Percentiles rank a stretch among this genome's conserved stretches.
Conservation (phyloP, 2,888 invertebrate genomes). For the Pilophorus perplexus region DNA sequence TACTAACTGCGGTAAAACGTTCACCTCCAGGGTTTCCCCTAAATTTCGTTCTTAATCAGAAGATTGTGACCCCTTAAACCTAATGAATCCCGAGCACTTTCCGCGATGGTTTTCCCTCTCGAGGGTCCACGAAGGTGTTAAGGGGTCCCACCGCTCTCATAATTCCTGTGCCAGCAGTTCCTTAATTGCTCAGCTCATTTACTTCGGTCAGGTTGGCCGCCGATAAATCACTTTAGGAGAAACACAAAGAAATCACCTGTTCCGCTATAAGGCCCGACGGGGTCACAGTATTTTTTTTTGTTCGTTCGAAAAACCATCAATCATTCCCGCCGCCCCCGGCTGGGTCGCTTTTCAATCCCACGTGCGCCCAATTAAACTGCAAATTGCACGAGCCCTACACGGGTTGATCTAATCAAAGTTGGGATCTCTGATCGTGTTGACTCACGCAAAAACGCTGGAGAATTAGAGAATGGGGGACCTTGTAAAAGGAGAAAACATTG, state of each 20-base stretch:
- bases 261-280: slow-evolving; percentile 1
- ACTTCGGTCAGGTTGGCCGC: neutral
- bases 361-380: no score
- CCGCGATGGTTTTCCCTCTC: neutral
- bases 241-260: slow-evolving; percentile 17
- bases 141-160: slow-evolving; percentile 15
- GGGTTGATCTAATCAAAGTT: no score
- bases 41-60: neutral
- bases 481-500: no score
- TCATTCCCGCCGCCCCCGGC: neutral
- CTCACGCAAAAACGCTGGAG: no score
- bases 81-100: neutral
- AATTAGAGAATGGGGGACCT: no score
- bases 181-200: slow-evolving; percentile 16
- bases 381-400: no score
- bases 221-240: slow-evolving; percentile 6
- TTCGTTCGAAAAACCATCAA: neutral
- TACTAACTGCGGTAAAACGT: neutral
- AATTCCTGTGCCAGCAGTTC: slow-evolving; percentile 7
- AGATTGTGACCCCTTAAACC: neutral
- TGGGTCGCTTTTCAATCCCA: no score
- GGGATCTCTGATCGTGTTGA: no score
- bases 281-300: neutral
- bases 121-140: neutral
- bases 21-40: neutral